A percentile compares a stretch with the other conserved stretches of the same genome.
Evolutionary conservation across 2,113 vertebrate genomes (phyloP).

Genomic region (Diadophis punctatus): DNA sequence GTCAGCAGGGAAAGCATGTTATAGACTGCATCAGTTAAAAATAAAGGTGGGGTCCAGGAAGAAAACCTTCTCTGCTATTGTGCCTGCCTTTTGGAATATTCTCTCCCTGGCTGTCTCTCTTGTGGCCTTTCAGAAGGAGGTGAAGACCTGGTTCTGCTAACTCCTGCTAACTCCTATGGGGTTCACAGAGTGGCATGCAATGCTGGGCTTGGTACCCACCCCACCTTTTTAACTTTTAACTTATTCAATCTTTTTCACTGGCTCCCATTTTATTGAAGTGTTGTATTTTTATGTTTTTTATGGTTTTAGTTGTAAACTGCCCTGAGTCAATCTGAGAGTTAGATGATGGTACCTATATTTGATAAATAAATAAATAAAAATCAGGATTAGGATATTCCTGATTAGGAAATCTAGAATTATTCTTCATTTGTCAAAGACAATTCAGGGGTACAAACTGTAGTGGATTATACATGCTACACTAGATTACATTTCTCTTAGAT

Average conservation of each 20-base stretch:
- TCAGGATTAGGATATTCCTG: background rate
- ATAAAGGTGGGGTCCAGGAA: background rate
- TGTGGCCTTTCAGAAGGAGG: background rate
- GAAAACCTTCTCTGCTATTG: background rate
- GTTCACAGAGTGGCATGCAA: background rate
- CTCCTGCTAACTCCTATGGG: background rate
- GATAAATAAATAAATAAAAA: background rate
- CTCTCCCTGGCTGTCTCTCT: background rate
- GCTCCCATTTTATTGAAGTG: background rate
- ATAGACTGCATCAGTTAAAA: background rate
- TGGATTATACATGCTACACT: background rate
- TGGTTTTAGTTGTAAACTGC: background rate
- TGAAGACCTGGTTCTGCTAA: background rate
- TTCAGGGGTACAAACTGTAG: background rate
- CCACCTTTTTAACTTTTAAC: background rate
- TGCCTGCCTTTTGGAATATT: too few species aligned
- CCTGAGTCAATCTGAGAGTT: background rate
- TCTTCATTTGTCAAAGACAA: background rate
- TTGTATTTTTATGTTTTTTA: background rate
- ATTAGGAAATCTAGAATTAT: background rate
- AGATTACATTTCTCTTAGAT: background rate
- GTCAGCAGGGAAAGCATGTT: background rate
- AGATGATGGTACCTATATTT: background rate
- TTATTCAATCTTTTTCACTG: background rate
- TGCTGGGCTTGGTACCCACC: background rate